A percentile compares a stretch with the other conserved stretches of the same genome.
Evolutionary conservation across 2,888 invertebrate species (phyloP).

Genomic region (Coremacera marginata): DNA sequence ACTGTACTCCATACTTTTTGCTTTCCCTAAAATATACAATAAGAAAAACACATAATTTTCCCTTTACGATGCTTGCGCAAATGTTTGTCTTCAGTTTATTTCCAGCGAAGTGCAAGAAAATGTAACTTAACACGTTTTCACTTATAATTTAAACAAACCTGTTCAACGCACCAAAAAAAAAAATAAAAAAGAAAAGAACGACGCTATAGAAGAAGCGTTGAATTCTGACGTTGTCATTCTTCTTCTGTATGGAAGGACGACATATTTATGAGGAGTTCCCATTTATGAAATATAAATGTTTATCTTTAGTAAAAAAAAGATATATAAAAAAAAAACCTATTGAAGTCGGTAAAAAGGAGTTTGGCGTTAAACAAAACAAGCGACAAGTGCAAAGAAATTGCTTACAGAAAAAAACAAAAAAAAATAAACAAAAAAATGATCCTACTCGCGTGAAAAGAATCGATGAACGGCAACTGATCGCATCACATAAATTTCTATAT

Average conservation of each 20-base stretch:
- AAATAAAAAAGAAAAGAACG: too few relatives aligned
- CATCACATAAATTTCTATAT: neutral
- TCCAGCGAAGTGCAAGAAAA: slow-evolving; percentile 19
- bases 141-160: slow-evolving; percentile 17
- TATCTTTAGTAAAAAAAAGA: neutral
- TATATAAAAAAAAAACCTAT: neutral
- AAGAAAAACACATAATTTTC: neutral
- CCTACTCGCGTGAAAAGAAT: neutral
- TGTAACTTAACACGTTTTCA: slow-evolving; percentile 27
- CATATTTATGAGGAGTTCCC: neutral
- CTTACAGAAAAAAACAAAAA: neutral
- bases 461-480: neutral
- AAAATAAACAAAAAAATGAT: neutral
- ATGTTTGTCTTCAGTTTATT: slow-evolving; percentile 30
- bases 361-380: neutral
- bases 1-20: slow-evolving; percentile 9
- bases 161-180: slow-evolving; percentile 1
- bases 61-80: slow-evolving; percentile 33
- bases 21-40: neutral
- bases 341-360: neutral
- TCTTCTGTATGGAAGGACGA: neutral
- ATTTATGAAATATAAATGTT: neutral
- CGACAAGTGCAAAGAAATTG: neutral
- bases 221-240: neutral
- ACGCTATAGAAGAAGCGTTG: neutral